phyloP scores from a whole-genome alignment of 2,797 vertebrate genomes.

The Eutrigla gurnardus region DNA sequence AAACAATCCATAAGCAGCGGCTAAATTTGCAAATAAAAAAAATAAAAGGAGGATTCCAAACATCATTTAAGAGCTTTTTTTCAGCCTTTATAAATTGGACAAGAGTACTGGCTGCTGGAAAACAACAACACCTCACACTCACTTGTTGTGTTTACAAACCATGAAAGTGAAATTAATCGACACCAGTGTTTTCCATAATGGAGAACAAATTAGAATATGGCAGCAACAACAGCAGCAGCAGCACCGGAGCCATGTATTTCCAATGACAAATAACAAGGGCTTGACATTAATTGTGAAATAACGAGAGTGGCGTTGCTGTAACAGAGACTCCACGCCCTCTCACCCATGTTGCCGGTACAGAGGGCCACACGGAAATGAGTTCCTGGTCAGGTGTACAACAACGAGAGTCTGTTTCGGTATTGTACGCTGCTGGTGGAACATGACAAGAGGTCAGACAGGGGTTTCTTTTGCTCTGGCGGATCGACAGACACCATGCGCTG shows the following conservation, averaged over 20 bases:
- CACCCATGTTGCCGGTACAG: constrained; percentile 68
- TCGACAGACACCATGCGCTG: constrained; percentile 67
- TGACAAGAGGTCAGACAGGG: constrained; percentile 73
- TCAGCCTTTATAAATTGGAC: constrained; percentile 61
- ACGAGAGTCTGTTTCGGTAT: constrained; percentile 70
- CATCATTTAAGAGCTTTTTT: constrained; percentile 46
- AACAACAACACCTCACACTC: constrained; percentile 79
- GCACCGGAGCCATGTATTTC: constrained; percentile 76
- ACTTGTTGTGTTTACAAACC: constrained; percentile 82
- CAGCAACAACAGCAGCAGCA: constrained; percentile 81
- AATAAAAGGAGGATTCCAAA: constrained; percentile 9
- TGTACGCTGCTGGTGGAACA: constrained; percentile 73
- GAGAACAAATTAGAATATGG: constrained; percentile 88
- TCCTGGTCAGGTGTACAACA: constrained; percentile 82
- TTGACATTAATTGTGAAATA: constrained; percentile 87
- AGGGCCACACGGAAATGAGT: constrained; percentile 70
- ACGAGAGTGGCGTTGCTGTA: constrained; percentile 78
- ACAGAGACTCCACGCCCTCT: constrained; percentile 74
- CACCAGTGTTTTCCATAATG: constrained; percentile 87
- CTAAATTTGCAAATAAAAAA: constrained; percentile 12
- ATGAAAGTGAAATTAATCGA: constrained; percentile 87
- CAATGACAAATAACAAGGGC: constrained; percentile 85
- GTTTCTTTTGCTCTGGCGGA: constrained; percentile 53
- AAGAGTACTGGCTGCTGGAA: constrained; percentile 67
- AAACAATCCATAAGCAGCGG: not conserved